Percentiles rank a stretch among this genome's conserved stretches.
Conservation (phyloP, 1,140 invertebrate species). For the Tetranychus urticae region DNA sequence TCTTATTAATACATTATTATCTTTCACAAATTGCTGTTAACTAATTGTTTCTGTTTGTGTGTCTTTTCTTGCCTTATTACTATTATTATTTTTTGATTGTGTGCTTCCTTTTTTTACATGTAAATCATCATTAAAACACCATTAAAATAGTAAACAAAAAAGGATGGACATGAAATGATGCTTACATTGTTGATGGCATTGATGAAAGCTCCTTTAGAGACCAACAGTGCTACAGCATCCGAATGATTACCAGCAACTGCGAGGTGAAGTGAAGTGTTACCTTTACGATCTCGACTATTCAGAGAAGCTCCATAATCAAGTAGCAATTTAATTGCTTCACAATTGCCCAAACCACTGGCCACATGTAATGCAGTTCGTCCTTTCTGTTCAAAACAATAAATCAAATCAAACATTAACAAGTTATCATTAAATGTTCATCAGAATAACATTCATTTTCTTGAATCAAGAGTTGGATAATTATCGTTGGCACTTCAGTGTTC, state of each 20-base stretch:
- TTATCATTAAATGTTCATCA: too few relatives aligned
- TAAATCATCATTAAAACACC: neutral
- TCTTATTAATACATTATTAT: too few relatives aligned
- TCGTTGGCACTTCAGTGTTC: too few relatives aligned
- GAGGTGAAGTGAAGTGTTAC: constrained; percentile 34
- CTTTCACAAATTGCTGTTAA: neutral
- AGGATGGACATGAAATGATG: constrained; percentile 6
- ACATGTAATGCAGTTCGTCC: constrained; percentile 22
- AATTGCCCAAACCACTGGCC: constrained; percentile 17
- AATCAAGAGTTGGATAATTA: too few relatives aligned
- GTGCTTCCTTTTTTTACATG: neutral
- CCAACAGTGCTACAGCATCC: constrained; percentile 40
- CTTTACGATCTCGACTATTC: constrained; percentile 19
- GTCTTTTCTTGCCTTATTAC: neutral
- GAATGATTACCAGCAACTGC: constrained; percentile 42
- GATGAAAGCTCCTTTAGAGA: constrained; percentile 40
- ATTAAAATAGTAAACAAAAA: neutral
- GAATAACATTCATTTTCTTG: too few relatives aligned
- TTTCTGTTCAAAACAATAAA: constrained; percentile 15
- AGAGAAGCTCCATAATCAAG: constrained; percentile 20
- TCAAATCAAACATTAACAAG: neutral
- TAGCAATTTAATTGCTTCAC: constrained; percentile 17
- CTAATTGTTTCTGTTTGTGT: neutral
- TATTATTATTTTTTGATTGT: neutral
- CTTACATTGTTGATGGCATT: constrained; percentile 44